These are phyloP conservation scores for Tuberolachnus salignus DNA, from an alignment of 2,888 invertebrate genomes.

Conservation along the genomic window DNA sequence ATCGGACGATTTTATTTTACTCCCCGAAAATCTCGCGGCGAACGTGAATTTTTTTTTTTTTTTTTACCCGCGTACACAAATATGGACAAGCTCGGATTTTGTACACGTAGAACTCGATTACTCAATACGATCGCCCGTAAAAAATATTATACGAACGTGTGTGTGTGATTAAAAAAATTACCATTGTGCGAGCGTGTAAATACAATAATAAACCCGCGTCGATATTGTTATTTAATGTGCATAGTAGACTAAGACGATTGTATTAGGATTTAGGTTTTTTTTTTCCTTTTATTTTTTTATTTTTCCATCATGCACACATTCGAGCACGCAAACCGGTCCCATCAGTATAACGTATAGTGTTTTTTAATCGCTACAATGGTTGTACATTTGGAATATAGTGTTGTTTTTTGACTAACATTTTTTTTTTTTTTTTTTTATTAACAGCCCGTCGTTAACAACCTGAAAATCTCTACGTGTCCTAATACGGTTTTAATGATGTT, in stretches of 20 bases:
- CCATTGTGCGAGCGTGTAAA: neutral
- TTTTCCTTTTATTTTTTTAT: no score
- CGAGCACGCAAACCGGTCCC: constrained; percentile 48
- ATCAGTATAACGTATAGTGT: constrained; percentile 37
- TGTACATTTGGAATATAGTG: neutral
- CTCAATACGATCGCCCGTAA: neutral
- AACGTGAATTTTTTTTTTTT: neutral
- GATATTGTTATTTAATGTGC: constrained; percentile 24
- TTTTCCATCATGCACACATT: no score
- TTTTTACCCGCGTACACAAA: neutral
- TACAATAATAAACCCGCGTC: constrained; percentile 24
- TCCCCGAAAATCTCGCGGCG: no score
- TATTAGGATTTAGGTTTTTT: constrained; percentile 15
- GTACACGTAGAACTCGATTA: neutral
- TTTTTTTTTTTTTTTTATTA: neutral
- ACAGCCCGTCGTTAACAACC: constrained; percentile 27
- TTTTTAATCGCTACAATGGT: constrained; percentile 31
- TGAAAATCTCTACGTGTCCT: neutral
- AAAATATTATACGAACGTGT: neutral
- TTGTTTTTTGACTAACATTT: constrained; percentile 28
- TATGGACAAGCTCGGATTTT: constrained; percentile 2
- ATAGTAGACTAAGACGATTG: constrained; percentile 8
- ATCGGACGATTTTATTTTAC: no score
- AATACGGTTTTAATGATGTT: constrained; percentile 36
- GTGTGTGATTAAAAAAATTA: neutral